Evolutionary conservation across 2,797 vertebrate genomes (phyloP), one percentile per base, ranked within the genome.

Genomic region (Sardinella longiceps): DNA sequence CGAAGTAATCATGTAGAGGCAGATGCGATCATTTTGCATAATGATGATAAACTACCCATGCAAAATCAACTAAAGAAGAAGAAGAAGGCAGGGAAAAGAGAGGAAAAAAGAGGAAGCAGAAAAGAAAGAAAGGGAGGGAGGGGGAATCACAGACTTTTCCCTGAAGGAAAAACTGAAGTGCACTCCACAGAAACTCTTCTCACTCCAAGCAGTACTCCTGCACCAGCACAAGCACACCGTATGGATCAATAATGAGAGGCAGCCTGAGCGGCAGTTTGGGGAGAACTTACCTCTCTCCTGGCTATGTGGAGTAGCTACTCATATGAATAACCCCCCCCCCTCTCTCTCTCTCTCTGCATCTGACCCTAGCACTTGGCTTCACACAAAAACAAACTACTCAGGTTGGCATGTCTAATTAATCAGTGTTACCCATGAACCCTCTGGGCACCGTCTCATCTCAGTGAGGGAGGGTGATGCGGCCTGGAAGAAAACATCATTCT

Each of bases 311-410:
- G 70, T 37, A n/a, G n/a, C n/a, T n/a, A 77, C 30, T 9, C 70
- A 43, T 43, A 39, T 77, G 37, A 77, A 77, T 43, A 43, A 43
- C 33, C 12, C 1, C 7, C 28, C 9, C 11, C n/a, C 30, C 25
- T 28, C 5, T 28, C 58, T 2, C 25, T 63, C 60, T 28, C 60
- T 56, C 89, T 85, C 39, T 88, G 84, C 82, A 83, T 86, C 89
- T 90, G 90, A 92, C 90, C 92, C 87, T 28, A 46, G 84, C 83
- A n/a, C 88, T 90, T 88, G 89, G 86, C 89, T 88, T 89, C 83
- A 84, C 85, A 87, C 89, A 91, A 88, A 91, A 93, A 91, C 88
- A 92, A 88, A 89, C 74, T 66, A 48, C 58, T 85, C 86, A 85
- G 83, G 88, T 86, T 89, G 90, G 87, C 77, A 4, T 0, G 10